Conservation (phyloP, 2,888 invertebrate species). For the Melieria picta region DNA sequence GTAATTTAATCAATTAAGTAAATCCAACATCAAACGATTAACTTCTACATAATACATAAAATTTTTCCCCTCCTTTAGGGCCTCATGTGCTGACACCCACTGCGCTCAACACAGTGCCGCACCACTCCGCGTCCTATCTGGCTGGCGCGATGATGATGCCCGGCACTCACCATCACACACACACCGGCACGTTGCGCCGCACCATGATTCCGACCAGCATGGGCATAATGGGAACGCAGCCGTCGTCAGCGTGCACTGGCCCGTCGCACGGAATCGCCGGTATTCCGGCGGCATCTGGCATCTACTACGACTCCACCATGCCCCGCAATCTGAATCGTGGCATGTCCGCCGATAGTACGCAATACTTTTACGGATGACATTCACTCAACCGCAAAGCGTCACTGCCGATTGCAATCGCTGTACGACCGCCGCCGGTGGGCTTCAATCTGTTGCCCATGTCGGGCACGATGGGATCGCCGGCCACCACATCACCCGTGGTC, state of each 20-base stretch:
- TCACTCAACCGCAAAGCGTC: constrained; percentile 61
- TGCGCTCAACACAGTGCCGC: constrained; percentile 54
- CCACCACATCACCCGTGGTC: constrained; percentile 11
- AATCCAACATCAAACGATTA: not conserved
- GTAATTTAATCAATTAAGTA: too few species aligned
- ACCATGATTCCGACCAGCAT: constrained; percentile 61
- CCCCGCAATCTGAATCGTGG: constrained; percentile 59
- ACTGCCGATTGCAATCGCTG: constrained; percentile 56
- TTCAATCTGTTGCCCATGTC: constrained; percentile 58
- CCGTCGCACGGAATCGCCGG: constrained; percentile 52
- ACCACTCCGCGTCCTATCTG: constrained; percentile 57
- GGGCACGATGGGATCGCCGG: constrained; percentile 53
- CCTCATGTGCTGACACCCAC: constrained; percentile 56
- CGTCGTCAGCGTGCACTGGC: constrained; percentile 46
- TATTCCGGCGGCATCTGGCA: constrained; percentile 51
- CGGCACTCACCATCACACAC: constrained; percentile 58
- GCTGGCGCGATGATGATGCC: constrained; percentile 61
- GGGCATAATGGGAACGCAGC: constrained; percentile 51
- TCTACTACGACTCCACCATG: constrained; percentile 62
- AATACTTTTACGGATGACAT: constrained; percentile 66
- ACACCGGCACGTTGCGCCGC: constrained; percentile 58
- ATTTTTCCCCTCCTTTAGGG: constrained; percentile 44
- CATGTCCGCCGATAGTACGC: constrained; percentile 55
- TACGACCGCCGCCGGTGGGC: constrained; percentile 54
- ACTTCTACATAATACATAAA: not conserved